Conservation (phyloP, 2,797 vertebrate species). For the Streptopelia turtur region DNA sequence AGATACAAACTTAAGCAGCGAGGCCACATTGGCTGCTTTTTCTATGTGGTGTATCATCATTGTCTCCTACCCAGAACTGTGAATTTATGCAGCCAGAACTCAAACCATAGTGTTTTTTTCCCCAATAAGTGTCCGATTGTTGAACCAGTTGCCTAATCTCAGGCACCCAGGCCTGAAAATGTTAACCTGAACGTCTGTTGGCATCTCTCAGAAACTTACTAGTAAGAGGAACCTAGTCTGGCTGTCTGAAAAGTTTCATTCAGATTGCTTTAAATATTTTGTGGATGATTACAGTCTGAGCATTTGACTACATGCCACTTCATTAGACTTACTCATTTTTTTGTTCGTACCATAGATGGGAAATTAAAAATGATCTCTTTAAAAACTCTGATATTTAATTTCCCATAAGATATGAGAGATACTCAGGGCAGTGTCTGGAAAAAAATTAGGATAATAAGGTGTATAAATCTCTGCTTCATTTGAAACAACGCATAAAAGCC, state of each 20-base stretch:
- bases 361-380: conserved; percentile 66
- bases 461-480: conserved; percentile 68
- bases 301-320: conserved; percentile 66
- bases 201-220: conserved; percentile 20
- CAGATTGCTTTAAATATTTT: conserved; percentile 55
- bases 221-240: conserved; percentile 34
- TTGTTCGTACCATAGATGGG: conserved; percentile 43
- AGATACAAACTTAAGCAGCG: background rate
- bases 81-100: background rate
- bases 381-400: conserved; percentile 50
- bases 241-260: conserved; percentile 60
- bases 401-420: conserved; percentile 55
- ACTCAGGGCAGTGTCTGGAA: conserved; percentile 49
- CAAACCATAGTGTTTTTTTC: background rate
- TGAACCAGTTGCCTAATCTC: background rate
- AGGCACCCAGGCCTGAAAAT: background rate
- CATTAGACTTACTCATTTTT: conserved; percentile 53
- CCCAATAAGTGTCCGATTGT: background rate
- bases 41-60: background rate
- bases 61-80: background rate
- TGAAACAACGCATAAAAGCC: conserved; percentile 66
- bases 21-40: background rate
- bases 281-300: conserved; percentile 56
- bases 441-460: conserved; percentile 68
- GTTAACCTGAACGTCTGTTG: background rate